Conservation (phyloP, 1,140 invertebrate genomes). For the Lucilia sericata region DNA sequence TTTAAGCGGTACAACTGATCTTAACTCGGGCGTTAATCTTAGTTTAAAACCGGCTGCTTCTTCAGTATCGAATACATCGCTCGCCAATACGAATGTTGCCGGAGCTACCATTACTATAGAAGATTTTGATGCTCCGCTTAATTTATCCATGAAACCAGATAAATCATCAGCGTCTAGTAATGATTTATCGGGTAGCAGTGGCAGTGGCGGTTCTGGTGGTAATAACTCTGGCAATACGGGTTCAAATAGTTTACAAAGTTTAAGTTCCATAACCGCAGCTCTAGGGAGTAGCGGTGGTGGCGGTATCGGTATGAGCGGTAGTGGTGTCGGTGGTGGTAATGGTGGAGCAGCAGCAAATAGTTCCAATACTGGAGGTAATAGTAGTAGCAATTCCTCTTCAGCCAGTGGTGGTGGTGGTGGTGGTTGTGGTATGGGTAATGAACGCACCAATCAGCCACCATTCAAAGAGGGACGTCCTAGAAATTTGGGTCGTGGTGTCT, state of each 20-base stretch:
- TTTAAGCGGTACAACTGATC: constrained; percentile 54
- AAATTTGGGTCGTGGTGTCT: constrained; percentile 85
- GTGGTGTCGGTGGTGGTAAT: not conserved
- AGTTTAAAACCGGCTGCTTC: constrained; percentile 56
- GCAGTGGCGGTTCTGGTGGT: constrained; percentile 31
- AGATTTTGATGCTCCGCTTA: constrained; percentile 81
- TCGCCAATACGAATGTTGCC: constrained; percentile 55
- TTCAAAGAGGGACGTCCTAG: constrained; percentile 81
- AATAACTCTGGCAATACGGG: constrained; percentile 44
- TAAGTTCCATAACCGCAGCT: constrained; percentile 67
- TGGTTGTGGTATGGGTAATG: constrained; percentile 22
- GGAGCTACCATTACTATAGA: constrained; percentile 67
- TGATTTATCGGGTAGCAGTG: constrained; percentile 38
- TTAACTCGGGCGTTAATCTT: constrained; percentile 59
- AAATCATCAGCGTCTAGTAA: constrained; percentile 62
- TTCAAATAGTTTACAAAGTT: constrained; percentile 62
- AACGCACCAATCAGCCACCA: constrained; percentile 42
- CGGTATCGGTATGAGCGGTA: constrained; percentile 50
- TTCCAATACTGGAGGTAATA: constrained; percentile 59
- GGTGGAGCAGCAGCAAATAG: constrained; percentile 51
- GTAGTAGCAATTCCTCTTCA: constrained; percentile 50
- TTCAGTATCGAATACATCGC: constrained; percentile 15
- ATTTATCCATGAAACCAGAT: constrained; percentile 82
- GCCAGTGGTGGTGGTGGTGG: constrained; percentile 39
- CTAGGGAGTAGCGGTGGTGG: constrained; percentile 61